phyloP scores from a whole-genome alignment of 1,140 invertebrate species.

The Triops longicaudatus region DNA sequence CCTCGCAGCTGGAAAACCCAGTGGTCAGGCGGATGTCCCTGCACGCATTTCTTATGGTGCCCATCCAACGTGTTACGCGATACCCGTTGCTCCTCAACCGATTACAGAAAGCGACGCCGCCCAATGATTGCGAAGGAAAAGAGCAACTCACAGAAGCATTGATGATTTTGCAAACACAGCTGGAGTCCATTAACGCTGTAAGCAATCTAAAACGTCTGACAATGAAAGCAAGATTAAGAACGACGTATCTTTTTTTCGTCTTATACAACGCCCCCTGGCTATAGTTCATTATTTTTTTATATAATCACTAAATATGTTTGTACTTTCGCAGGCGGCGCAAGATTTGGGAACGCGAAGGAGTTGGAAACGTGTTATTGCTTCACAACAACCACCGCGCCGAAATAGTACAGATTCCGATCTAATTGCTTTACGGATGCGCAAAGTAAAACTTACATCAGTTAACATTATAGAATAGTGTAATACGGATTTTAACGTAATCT shows the following conservation, averaged over 20 bases:
- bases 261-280: neutral
- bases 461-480: neutral
- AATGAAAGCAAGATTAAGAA: no score
- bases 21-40: slow-evolving; percentile 88
- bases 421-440: neutral
- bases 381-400: neutral
- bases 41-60: slow-evolving; percentile 94
- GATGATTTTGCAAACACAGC: slow-evolving; percentile 81
- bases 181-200: slow-evolving; percentile 87
- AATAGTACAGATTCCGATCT: neutral
- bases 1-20: slow-evolving; percentile 93
- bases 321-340: neutral
- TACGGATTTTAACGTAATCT: neutral
- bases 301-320: neutral
- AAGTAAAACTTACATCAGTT: neutral
- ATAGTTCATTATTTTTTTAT: neutral
- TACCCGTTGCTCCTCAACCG: slow-evolving; percentile 85
- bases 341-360: neutral
- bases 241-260: neutral
- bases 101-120: slow-evolving; percentile 76
- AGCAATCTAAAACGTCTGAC: no score
- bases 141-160: slow-evolving; percentile 67
- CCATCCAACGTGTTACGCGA: slow-evolving; percentile 81
- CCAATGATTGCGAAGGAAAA: slow-evolving; percentile 63
- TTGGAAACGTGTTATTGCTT: neutral